These are phyloP conservation scores for Macrobrachium nipponense DNA, from an alignment of 1,140 invertebrate species.

Conservation along the genomic window DNA sequence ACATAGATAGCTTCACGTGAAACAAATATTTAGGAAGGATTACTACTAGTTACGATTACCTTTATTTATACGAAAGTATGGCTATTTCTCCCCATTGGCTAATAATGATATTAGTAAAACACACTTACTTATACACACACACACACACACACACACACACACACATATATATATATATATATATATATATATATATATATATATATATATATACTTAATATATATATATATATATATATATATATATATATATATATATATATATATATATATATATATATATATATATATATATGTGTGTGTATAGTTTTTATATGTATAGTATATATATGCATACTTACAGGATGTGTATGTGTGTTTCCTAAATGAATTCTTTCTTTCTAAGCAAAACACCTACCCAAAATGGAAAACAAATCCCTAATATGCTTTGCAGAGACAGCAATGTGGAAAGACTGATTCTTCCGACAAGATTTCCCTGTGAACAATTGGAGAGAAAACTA, in stretches of 20 bases:
- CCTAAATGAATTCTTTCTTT: background rate
- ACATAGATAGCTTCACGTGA: too few relatives aligned
- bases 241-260: background rate
- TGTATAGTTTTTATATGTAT: background rate
- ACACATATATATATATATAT: background rate
- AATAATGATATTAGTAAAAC: too few relatives aligned
- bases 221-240: conserved; percentile 8
- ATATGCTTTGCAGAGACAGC: too few relatives aligned
- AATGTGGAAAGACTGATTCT: too few relatives aligned
- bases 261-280: background rate
- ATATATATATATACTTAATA: conserved; percentile 7
- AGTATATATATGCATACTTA: conserved; percentile 5
- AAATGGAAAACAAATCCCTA: too few relatives aligned
- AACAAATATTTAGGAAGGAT: too few relatives aligned
- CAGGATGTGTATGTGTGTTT: background rate
- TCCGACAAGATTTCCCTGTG: too few relatives aligned
- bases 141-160: background rate
- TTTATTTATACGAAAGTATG: too few relatives aligned
- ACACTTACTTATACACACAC: background rate
- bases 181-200: background rate
- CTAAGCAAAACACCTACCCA: background rate
- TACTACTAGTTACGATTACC: too few relatives aligned
- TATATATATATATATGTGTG: background rate
- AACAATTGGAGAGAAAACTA: too few relatives aligned
- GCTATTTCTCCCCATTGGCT: too few relatives aligned